Evolutionary conservation across 1,140 invertebrate genomes (phyloP).

Genomic region (Choristoneura fumiferana): DNA sequence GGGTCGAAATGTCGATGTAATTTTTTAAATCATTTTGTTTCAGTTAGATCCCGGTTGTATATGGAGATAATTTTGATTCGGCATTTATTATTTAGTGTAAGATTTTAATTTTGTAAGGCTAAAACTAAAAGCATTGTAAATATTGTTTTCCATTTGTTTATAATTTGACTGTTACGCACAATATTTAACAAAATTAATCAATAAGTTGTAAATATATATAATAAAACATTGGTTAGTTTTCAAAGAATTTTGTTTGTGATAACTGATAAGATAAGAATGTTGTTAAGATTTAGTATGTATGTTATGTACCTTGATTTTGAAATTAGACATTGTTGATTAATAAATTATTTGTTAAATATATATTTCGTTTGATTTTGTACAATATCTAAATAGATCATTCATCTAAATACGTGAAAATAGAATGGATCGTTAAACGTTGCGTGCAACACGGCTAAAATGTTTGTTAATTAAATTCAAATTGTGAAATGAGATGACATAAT

Average conservation of each 20-base stretch:
- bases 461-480: slow-evolving; percentile 21
- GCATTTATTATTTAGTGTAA: slow-evolving; percentile 30
- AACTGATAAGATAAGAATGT: slow-evolving; percentile 22
- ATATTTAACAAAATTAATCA: neutral
- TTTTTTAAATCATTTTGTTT: too few relatives aligned
- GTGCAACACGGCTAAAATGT: neutral
- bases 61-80: slow-evolving; percentile 30
- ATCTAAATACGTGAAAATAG: slow-evolving; percentile 8
- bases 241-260: slow-evolving; percentile 36
- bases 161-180: neutral
- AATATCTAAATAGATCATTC: neutral
- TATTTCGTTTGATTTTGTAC: neutral
- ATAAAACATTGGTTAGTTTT: slow-evolving; percentile 2
- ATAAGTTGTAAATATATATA: slow-evolving; percentile 17
- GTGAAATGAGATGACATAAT: slow-evolving; percentile 34
- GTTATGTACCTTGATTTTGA: neutral
- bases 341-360: slow-evolving; percentile 11
- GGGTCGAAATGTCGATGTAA: too few relatives aligned
- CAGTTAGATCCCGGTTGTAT: too few relatives aligned
- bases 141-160: slow-evolving; percentile 19
- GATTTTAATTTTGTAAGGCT: slow-evolving; percentile 16
- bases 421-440: neutral
- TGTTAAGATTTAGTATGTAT: neutral
- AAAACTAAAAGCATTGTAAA: slow-evolving; percentile 29
- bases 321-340: slow-evolving; percentile 18